A percentile compares a stretch with the other conserved stretches of the same genome.
Evolutionary conservation across 2,797 vertebrate genomes (phyloP).

Genomic region (Labroides dimidiatus): DNA sequence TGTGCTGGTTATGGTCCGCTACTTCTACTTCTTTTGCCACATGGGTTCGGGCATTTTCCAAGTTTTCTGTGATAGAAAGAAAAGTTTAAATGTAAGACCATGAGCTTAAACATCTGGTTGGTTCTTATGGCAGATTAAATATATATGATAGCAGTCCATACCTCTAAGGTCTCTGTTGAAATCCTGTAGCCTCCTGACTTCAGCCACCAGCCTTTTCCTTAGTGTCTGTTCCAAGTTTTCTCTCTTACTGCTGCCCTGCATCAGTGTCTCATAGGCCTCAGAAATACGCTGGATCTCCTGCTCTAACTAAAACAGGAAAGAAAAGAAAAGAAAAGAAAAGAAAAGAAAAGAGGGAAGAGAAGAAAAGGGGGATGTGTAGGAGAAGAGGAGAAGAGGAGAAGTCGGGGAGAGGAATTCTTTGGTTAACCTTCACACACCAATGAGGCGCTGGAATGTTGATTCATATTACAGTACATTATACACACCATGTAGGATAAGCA

Average conservation of each 20-base stretch:
- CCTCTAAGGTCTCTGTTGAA: constrained; percentile 96
- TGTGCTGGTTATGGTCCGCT: constrained; percentile 93
- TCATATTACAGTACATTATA: constrained; percentile 54
- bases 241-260: constrained; percentile 93
- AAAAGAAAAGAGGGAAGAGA: not conserved
- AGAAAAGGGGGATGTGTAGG: not conserved
- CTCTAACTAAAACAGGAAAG: constrained; percentile 91
- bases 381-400: not conserved
- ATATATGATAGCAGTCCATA: constrained; percentile 54
- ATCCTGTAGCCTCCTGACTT: constrained; percentile 94
- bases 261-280: constrained; percentile 94
- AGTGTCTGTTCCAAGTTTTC: constrained; percentile 95
- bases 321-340: constrained; percentile 7
- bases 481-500: constrained; percentile 2
- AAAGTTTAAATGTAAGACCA: constrained; percentile 25
- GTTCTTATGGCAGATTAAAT: no score
- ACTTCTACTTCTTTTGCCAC: constrained; percentile 90
- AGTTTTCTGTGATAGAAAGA: constrained; percentile 84
- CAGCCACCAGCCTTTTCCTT: constrained; percentile 90
- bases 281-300: constrained; percentile 96
- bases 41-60: constrained; percentile 93
- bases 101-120: not conserved
- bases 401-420: constrained; percentile 33
- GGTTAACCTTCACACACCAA: constrained; percentile 69
- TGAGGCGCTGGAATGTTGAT: constrained; percentile 65